Conservation (phyloP, 2,888 invertebrate species). For the Trichopoda pennipes region DNA sequence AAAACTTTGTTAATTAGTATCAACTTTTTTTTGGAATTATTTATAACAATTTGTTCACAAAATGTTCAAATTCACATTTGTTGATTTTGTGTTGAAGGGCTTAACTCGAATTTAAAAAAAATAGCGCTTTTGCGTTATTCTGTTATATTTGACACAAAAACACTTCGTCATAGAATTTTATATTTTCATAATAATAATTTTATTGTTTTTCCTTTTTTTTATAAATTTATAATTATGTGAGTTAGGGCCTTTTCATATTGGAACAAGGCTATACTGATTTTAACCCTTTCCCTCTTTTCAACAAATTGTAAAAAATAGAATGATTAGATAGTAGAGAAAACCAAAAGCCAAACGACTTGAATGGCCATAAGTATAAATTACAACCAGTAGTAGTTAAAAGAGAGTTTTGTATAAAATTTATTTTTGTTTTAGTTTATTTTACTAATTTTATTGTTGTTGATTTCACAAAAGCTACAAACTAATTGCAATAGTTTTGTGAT, state of each 20-base stretch:
- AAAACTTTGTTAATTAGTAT: constrained; percentile 55
- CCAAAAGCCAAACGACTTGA: not conserved
- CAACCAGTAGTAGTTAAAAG: not conserved
- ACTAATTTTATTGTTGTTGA: constrained; percentile 30
- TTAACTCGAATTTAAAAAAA: no score
- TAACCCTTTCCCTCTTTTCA: constrained; percentile 9
- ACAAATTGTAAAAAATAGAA: not conserved
- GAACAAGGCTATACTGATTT: not conserved
- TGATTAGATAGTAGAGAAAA: constrained; percentile 16
- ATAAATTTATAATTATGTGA: no score
- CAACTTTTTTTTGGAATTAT: constrained; percentile 19
- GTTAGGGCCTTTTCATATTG: no score
- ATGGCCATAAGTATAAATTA: constrained; percentile 35
- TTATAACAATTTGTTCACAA: constrained; percentile 24
- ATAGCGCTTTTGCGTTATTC: no score
- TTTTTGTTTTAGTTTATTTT: constrained; percentile 35
- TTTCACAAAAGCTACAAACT: constrained; percentile 52
- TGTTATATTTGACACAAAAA: no score
- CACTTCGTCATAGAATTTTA: no score
- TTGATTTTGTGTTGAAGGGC: no score
- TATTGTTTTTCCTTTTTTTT: no score
- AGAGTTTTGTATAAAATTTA: constrained; percentile 29
- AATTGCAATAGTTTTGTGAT: constrained; percentile 64
- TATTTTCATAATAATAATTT: no score
- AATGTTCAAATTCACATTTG: constrained; percentile 18